Percentiles rank a stretch among this genome's conserved stretches.
Evolutionary conservation across 2,113 vertebrate species (phyloP).

Genomic region (Zeus faber): DNA sequence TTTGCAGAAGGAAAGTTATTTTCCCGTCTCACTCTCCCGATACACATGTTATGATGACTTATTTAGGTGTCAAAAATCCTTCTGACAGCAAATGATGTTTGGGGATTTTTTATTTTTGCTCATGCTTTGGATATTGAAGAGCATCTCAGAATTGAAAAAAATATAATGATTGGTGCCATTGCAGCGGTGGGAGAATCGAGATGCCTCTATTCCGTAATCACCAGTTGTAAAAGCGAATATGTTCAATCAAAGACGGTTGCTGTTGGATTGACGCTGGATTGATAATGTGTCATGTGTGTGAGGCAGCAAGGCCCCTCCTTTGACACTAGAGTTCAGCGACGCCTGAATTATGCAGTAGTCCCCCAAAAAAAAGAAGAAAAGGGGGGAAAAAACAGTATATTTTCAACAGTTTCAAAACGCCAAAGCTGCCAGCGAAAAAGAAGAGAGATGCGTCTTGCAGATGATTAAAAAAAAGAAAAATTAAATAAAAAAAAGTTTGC

Average conservation of each 20-base stretch:
- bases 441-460: not conserved
- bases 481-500: slow-evolving; percentile 17
- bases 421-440: slow-evolving; percentile 5
- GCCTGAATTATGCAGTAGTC: slow-evolving; percentile 5
- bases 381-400: slow-evolving; percentile 1
- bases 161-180: not conserved
- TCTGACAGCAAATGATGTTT: too few relatives aligned
- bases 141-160: too few relatives aligned
- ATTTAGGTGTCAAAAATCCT: too few relatives aligned
- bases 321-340: not conserved
- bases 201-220: slow-evolving; percentile 44
- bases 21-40: too few relatives aligned
- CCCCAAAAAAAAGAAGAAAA: not conserved
- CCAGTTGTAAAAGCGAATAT: slow-evolving; percentile 30
- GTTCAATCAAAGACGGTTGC: slow-evolving; percentile 44
- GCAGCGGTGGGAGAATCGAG: not conserved
- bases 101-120: too few relatives aligned
- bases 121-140: too few relatives aligned
- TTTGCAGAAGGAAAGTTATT: too few relatives aligned
- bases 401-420: not conserved
- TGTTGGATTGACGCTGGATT: slow-evolving; percentile 27
- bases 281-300: not conserved
- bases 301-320: not conserved
- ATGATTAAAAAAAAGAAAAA: slow-evolving; percentile 27
- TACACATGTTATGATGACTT: too few relatives aligned